Conservation (phyloP, 92 coral and sea anemone genomes). For the Phymanthus crucifer region DNA sequence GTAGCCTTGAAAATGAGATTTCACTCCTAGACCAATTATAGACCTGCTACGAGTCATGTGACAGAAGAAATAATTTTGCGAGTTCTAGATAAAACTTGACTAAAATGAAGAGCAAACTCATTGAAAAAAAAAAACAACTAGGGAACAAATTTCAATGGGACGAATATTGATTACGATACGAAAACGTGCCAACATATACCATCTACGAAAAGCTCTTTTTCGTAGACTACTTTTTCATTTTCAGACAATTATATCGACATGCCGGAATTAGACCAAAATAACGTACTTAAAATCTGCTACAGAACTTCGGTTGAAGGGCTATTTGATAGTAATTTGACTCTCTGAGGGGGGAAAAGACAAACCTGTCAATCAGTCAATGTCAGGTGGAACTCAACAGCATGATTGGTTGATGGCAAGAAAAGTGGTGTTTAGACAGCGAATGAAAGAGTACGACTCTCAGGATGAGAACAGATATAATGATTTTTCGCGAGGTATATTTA, state of each 20-base stretch:
- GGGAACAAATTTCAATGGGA: background rate
- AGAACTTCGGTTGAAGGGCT: background rate
- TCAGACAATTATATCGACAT: background rate
- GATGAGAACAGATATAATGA: no score
- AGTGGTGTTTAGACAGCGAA: background rate
- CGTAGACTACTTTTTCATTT: background rate
- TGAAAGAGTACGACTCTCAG: background rate
- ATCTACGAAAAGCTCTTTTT: background rate
- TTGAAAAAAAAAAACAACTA: background rate
- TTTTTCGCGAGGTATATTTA: no score
- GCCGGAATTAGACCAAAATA: background rate
- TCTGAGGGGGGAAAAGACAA: background rate
- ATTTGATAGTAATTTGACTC: background rate
- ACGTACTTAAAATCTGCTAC: background rate
- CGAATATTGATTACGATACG: background rate
- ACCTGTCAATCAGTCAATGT: background rate
- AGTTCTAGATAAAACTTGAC: background rate
- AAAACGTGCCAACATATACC: no score
- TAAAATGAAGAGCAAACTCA: background rate
- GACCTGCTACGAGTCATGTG: background rate
- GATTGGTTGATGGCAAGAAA: background rate
- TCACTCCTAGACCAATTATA: no score
- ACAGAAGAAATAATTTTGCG: background rate
- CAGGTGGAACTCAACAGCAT: background rate
- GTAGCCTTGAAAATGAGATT: no score